Percentiles rank a stretch among this genome's conserved stretches.
These are phyloP conservation scores for Bembecia ichneumoniformis DNA, from an alignment of 2,888 invertebrate genomes.

Conservation along the genomic window DNA sequence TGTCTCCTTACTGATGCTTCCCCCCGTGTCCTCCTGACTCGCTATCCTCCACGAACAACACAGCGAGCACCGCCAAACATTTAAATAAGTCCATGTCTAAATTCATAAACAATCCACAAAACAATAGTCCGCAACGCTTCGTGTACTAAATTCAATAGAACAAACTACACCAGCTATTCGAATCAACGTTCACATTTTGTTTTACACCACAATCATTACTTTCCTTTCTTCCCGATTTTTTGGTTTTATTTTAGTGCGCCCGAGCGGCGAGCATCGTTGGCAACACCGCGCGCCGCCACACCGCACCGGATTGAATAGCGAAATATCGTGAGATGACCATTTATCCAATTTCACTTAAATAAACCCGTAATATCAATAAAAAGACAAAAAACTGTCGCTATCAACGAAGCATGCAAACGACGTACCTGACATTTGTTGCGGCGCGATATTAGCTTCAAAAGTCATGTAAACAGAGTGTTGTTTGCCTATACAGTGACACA, in stretches of 20 bases:
- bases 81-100: slow-evolving; percentile 42
- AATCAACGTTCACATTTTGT: slow-evolving; percentile 50
- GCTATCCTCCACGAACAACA: slow-evolving; percentile 39
- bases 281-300: slow-evolving; percentile 30
- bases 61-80: slow-evolving; percentile 40
- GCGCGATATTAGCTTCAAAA: slow-evolving; percentile 32
- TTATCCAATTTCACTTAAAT: slow-evolving; percentile 72
- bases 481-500: slow-evolving; percentile 12
- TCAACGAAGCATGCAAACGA: slow-evolving; percentile 37
- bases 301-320: slow-evolving; percentile 53
- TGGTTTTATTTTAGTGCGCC: slow-evolving; percentile 34
- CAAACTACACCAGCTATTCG: slow-evolving; percentile 21
- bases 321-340: slow-evolving; percentile 63
- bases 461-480: slow-evolving; percentile 24
- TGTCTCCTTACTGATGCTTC: slow-evolving; percentile 51
- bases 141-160: slow-evolving; percentile 22
- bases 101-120: slow-evolving; percentile 6
- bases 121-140: slow-evolving; percentile 23
- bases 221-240: slow-evolving; percentile 34
- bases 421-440: slow-evolving; percentile 14
- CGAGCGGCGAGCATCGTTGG: slow-evolving; percentile 30
- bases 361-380: slow-evolving; percentile 67
- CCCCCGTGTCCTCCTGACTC: slow-evolving; percentile 56
- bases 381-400: slow-evolving; percentile 46
- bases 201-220: slow-evolving; percentile 36